Evolutionary conservation across 2,797 vertebrate genomes (phyloP).

Genomic region (Dallia pectoralis): DNA sequence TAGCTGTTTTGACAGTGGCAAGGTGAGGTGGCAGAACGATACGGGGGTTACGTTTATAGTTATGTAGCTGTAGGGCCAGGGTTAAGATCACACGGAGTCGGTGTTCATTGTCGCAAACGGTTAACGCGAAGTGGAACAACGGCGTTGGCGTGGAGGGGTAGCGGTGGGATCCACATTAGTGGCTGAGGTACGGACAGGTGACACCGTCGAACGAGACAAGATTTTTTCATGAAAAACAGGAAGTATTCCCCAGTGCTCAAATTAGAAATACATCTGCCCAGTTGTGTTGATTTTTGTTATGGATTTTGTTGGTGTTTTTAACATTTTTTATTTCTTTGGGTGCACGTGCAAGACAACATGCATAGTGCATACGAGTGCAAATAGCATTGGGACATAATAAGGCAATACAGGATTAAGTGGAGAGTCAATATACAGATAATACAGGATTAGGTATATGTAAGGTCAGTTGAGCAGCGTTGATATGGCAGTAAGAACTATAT

Average conservation of each 20-base stretch:
- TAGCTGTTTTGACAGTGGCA: constrained; percentile 48
- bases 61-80: not conserved
- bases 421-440: too few species aligned
- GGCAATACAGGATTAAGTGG: too few species aligned
- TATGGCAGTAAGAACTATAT: too few species aligned
- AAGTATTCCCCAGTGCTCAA: not conserved
- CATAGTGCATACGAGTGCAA: too few species aligned
- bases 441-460: too few species aligned
- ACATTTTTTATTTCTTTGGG: too few species aligned
- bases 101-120: not conserved
- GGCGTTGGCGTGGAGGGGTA: not conserved
- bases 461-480: too few species aligned
- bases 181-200: not conserved
- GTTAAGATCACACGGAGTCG: not conserved
- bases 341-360: too few species aligned
- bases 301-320: too few species aligned
- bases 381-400: too few species aligned
- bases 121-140: not conserved
- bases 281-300: not conserved
- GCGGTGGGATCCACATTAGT: not conserved
- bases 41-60: constrained; percentile 58
- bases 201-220: not conserved
- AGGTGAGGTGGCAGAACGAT: constrained; percentile 38
- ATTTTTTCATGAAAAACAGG: not conserved
- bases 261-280: not conserved